Evolutionary conservation across 2,888 invertebrate genomes (phyloP), one percentile per base, ranked within the genome.

Genomic region (Chymomyza fuscimana): DNA sequence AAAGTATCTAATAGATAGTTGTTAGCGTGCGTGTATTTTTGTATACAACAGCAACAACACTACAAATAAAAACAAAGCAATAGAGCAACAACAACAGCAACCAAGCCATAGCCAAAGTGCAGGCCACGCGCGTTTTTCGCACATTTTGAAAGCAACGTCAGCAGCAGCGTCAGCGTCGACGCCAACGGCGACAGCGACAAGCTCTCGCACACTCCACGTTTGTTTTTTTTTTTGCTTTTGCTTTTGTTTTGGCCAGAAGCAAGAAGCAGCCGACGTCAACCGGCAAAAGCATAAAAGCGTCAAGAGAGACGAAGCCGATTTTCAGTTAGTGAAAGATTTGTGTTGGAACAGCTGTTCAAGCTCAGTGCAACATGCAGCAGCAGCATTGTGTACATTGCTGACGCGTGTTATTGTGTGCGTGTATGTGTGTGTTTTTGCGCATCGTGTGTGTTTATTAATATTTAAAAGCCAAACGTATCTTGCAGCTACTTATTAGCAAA

Each of bases 31-130:
- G 61, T 61, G 61, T 61, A 36, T 36, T 12, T 36, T 29, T 40
- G 32, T 61, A 16, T 61, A 15, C 86, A 81, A 73, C 83, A 86
- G 84, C 82, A 86, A 74, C 74, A 68, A 65, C 73, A 73, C 19
- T 51, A 65, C 54, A 51, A 61, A 50, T 50, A 50, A 54, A 22
- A 52, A 59, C 32, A 62, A 58, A 64, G 61, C 32, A 61, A 36
- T 67, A 60, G 2, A n/a, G 22, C 69, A 51, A 16, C 52, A 59
- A 58, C 51, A 65, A 50, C 65, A 60, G 58, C 67, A 74, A 62
- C 25, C 32, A 32, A 32, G 1, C 32, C 9, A 32, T 65, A 62
- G 74, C 76, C 76, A 36, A 62, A 70, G 66, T 25, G 58, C 68
- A 64, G 65, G 65, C 32, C 40, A 25, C 50, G 46, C 32, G 19